Percentiles rank a stretch among this genome's conserved stretches.
Conservation (phyloP, 2,113 vertebrate genomes). For the Aplodontia rufa region DNA sequence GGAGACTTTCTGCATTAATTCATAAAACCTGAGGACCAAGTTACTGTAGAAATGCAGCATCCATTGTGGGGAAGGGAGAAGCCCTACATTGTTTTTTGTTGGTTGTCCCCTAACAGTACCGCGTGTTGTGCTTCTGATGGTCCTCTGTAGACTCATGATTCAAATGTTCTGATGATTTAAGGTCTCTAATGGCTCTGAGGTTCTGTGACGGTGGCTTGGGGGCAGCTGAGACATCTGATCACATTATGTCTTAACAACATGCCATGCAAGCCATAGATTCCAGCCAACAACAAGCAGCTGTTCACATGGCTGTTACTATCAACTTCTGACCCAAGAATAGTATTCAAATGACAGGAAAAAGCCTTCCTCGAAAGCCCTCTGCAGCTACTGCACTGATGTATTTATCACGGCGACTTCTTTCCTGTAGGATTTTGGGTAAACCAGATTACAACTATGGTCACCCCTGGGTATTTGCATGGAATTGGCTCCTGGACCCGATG, state of each 20-base stretch:
- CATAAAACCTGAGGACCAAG: not conserved
- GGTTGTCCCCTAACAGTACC: not conserved
- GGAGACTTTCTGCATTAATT: not conserved
- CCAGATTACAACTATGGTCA: no score
- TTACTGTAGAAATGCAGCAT: not conserved
- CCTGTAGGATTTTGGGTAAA: not conserved
- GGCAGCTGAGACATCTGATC: not conserved
- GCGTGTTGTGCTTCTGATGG: not conserved
- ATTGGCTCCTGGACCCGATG: no score
- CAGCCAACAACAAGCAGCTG: not conserved
- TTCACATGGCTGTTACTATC: slow-evolving; percentile 38
- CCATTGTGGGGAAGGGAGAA: not conserved
- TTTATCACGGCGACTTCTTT: not conserved
- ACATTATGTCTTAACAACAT: not conserved
- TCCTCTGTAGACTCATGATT: not conserved
- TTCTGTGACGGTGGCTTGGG: not conserved
- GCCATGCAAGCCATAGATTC: not conserved
- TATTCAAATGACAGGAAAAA: slow-evolving; percentile 36
- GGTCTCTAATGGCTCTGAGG: not conserved
- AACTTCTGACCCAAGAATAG: slow-evolving; percentile 58
- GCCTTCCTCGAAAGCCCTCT: not conserved
- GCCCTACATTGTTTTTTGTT: not conserved
- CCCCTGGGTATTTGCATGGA: not conserved
- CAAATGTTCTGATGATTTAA: not conserved
- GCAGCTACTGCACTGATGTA: slow-evolving; percentile 26